These are phyloP conservation scores for Drosophila leontia DNA, from an alignment of 1,140 invertebrate genomes.

Conservation along the genomic window DNA sequence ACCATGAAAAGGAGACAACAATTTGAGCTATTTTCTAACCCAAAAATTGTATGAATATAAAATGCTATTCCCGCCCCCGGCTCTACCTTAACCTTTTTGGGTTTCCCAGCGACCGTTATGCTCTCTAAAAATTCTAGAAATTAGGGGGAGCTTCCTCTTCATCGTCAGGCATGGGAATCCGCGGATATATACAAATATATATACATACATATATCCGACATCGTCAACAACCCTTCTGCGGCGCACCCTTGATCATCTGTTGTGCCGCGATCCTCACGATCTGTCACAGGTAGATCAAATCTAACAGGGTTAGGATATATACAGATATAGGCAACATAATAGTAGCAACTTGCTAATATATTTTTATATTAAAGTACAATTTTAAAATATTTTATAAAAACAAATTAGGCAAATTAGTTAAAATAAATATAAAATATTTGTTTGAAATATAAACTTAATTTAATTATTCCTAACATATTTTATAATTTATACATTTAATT, in stretches of 20 bases:
- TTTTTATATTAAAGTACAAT: too few species aligned
- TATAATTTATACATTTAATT: neutral
- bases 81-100: constrained; percentile 7
- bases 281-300: constrained; percentile 38
- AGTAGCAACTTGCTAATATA: too few species aligned
- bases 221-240: constrained; percentile 37
- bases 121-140: neutral
- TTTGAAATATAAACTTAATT: too few species aligned
- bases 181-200: neutral
- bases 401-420: too few species aligned
- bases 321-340: neutral
- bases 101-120: constrained; percentile 30
- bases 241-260: constrained; percentile 37
- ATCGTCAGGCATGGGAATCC: constrained; percentile 3
- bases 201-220: neutral
- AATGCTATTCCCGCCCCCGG: constrained; percentile 6
- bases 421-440: too few species aligned
- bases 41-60: constrained; percentile 5
- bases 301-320: constrained; percentile 4
- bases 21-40: constrained; percentile 37
- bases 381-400: too few species aligned
- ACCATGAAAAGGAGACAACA: constrained; percentile 16
- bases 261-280: constrained; percentile 9
- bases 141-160: constrained; percentile 8
- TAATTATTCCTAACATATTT: too few species aligned